Conservation (phyloP, 2,888 invertebrate species). For the Agrenia bidenticulata region DNA sequence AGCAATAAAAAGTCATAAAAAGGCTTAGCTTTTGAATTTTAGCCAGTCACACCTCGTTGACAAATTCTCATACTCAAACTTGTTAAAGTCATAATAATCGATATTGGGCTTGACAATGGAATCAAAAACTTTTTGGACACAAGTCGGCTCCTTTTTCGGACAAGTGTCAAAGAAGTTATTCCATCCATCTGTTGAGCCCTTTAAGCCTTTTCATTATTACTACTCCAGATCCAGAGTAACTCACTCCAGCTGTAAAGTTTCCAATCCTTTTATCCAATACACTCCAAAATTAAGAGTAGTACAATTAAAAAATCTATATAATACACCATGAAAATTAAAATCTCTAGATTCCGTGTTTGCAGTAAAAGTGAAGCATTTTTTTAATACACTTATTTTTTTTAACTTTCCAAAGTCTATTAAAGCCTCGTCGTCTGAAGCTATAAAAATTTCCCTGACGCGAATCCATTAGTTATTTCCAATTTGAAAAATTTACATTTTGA, state of each 20-base stretch:
- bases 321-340: no score
- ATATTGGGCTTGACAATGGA: neutral
- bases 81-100: slow-evolving; percentile 11
- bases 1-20: slow-evolving; percentile 2
- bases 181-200: neutral
- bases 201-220: no score
- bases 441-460: no score
- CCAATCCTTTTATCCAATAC: no score
- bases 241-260: no score
- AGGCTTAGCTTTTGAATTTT: neutral
- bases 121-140: neutral
- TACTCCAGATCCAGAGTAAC: no score
- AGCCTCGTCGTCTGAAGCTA: slow-evolving; percentile 1
- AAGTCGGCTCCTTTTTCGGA: neutral
- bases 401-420: neutral
- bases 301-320: no score
- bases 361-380: no score
- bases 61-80: slow-evolving; percentile 11
- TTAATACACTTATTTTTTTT: no score
- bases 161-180: neutral
- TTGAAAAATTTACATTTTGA: slow-evolving; percentile 10
- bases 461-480: slow-evolving; percentile 9
- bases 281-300: no score
- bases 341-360: no score
- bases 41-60: slow-evolving; percentile 15